Evolutionary conservation across 2,888 invertebrate genomes (phyloP).

Genomic region (Plebejus melissa): DNA sequence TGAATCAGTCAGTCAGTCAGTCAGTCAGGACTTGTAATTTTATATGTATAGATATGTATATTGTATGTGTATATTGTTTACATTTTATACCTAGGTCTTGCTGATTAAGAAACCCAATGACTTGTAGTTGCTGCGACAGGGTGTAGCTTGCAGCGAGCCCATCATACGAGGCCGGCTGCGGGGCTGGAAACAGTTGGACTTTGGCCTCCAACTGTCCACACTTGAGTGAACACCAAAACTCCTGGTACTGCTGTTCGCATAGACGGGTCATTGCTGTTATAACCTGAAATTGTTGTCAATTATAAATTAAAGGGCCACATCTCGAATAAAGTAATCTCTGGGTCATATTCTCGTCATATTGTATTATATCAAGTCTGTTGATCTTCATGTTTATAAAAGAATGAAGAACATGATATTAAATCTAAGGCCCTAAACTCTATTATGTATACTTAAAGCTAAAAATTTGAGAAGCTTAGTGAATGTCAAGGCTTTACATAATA

Average conservation of each 20-base stretch:
- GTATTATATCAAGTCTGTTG: background rate
- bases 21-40: no score
- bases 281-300: constrained; percentile 44
- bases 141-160: constrained; percentile 73
- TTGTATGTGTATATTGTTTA: no score
- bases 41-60: no score
- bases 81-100: constrained; percentile 82
- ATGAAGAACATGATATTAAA: no score
- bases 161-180: constrained; percentile 82
- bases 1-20: no score
- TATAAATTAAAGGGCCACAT: background rate
- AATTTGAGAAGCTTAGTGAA: no score
- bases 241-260: constrained; percentile 69
- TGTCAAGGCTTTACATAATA: no score
- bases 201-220: constrained; percentile 69
- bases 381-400: background rate
- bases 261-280: constrained; percentile 59
- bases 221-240: constrained; percentile 67
- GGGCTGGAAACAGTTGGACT: constrained; percentile 67
- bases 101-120: constrained; percentile 93
- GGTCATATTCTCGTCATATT: background rate
- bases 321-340: background rate
- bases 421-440: no score
- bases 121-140: constrained; percentile 86
- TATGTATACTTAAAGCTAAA: no score